These are phyloP conservation scores for Phoenicopterus ruber DNA, from an alignment of 2,113 vertebrate species.

Conservation along the genomic window DNA sequence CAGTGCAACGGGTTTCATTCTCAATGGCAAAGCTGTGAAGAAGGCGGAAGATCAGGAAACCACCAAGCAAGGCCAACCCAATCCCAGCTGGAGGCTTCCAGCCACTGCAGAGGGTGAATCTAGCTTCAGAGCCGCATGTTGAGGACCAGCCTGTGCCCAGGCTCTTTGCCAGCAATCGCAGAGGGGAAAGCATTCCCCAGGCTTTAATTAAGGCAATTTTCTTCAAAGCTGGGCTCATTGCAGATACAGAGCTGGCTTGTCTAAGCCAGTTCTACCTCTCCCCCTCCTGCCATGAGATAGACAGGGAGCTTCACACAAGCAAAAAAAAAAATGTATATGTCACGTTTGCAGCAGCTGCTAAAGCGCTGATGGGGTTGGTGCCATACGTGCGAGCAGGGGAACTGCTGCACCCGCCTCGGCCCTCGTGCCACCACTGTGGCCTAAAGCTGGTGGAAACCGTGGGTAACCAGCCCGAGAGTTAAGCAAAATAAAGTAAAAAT, in stretches of 20 bases:
- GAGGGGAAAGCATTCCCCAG: background rate
- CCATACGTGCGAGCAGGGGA: fast-evolving
- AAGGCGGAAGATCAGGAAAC: background rate
- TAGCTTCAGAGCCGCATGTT: background rate
- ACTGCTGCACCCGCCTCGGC: fast-evolving
- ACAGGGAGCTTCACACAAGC: background rate
- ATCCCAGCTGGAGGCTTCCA: background rate
- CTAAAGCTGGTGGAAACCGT: background rate
- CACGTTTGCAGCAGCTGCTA: background rate
- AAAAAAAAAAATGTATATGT: too few relatives aligned
- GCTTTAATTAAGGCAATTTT: background rate
- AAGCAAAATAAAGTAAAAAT: background rate
- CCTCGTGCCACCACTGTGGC: background rate
- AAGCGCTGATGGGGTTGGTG: fast-evolving
- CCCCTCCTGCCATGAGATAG: fast-evolving
- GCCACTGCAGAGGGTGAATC: background rate
- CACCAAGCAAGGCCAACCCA: background rate
- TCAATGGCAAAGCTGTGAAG: background rate
- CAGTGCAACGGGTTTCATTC: background rate
- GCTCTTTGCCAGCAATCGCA: background rate
- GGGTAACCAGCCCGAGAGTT: background rate
- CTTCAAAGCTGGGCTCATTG: background rate
- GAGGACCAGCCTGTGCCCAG: background rate
- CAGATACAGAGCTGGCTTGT: background rate
- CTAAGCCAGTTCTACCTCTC: background rate